phyloP scores from a whole-genome alignment of 2,113 vertebrate genomes.

The Clarias gariepinus region DNA sequence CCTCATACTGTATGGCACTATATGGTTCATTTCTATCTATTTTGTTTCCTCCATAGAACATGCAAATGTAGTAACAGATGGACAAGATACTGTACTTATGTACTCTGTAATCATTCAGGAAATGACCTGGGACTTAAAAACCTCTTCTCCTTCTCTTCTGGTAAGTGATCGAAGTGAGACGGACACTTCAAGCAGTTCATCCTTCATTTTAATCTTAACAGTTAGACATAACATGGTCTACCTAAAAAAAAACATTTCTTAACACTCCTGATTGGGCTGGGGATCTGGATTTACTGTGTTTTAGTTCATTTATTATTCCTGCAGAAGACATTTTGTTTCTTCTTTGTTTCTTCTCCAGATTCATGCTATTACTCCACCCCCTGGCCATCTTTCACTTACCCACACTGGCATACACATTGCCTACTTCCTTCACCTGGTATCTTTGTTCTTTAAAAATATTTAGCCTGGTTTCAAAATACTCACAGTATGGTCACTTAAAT shows the following conservation, averaged over 20 bases:
- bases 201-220: no score
- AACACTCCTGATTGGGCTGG: neutral
- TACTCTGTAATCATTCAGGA: no score
- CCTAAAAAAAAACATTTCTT: neutral
- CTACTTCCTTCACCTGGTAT: neutral
- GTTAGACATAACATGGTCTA: neutral
- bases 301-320: neutral
- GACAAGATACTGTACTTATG: no score
- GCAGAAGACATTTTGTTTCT: neutral
- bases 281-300: neutral
- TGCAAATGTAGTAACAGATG: no score
- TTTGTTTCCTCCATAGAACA: no score
- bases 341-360: neutral
- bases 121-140: no score
- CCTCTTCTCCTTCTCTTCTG: no score
- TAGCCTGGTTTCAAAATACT: neutral
- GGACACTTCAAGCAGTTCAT: no score
- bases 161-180: no score
- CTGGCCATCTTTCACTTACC: neutral
- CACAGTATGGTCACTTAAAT: neutral
- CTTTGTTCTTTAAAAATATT: neutral
- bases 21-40: no score
- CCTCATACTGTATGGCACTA: no score
- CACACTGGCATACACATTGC: neutral
- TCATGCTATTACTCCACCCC: neutral